Conservation (phyloP, 2,797 vertebrate species). For the Mormyrops boulengeri region DNA sequence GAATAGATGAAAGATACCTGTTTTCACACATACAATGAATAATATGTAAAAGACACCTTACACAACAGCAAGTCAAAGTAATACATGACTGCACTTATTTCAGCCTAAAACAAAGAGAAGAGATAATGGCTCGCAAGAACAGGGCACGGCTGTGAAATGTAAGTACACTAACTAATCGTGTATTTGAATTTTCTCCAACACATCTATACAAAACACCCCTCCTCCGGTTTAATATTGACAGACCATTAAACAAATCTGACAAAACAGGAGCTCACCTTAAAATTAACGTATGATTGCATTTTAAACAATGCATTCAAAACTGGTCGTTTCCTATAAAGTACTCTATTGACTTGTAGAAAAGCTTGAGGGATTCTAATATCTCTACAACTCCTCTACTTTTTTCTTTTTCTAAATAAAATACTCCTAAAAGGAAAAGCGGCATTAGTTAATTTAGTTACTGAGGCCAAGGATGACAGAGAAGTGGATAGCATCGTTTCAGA, state of each 20-base stretch:
- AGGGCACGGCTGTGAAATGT: neutral
- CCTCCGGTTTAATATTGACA: neutral
- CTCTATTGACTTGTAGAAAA: neutral
- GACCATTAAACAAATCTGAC: neutral
- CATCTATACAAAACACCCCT: neutral
- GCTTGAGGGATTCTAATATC: neutral
- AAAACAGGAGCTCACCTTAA: neutral
- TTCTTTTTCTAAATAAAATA: neutral
- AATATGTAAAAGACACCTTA: neutral
- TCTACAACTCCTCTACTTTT: neutral
- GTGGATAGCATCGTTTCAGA: neutral
- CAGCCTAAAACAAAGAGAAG: neutral
- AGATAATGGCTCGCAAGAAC: neutral
- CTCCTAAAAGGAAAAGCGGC: neutral
- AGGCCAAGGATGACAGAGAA: neutral
- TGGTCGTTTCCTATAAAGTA: neutral
- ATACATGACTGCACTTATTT: neutral
- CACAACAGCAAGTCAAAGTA: neutral
- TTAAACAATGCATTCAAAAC: constrained; percentile 9
- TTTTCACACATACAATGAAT: neutral
- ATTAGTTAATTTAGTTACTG: neutral
- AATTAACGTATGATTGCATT: neutral
- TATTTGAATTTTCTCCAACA: neutral
- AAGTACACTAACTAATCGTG: neutral
- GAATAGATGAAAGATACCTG: neutral